Conservation (phyloP, 1,140 invertebrate genomes). For the Rhopalosiphum padi region DNA sequence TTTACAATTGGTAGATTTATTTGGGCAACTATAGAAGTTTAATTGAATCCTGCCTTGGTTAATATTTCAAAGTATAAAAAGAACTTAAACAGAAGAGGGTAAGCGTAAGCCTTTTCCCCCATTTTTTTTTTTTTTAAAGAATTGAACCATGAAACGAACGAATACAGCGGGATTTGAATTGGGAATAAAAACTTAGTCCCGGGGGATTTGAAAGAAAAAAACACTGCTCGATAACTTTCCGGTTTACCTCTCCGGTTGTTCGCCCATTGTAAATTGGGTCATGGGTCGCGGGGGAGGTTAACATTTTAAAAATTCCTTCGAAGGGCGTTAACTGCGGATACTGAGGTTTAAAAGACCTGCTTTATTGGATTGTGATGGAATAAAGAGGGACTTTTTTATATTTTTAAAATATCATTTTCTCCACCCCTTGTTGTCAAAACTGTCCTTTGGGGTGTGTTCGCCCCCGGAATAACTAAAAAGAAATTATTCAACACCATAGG, state of each 20-base stretch:
- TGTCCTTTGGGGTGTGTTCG: conserved; percentile 53
- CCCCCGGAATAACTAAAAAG: conserved; percentile 32
- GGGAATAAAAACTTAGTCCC: conserved; percentile 53
- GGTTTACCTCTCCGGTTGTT: conserved; percentile 56
- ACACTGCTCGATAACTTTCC: conserved; percentile 52
- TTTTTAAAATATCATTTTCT: conserved; percentile 58
- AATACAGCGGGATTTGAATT: conserved; percentile 52
- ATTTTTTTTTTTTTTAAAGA: conserved; percentile 40
- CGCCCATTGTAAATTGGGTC: conserved; percentile 55
- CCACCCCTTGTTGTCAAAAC: conserved; percentile 50
- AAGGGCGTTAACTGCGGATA: conserved; percentile 45
- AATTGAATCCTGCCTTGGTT: conserved; percentile 48
- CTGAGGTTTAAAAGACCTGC: conserved; percentile 52
- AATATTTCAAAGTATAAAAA: conserved; percentile 56
- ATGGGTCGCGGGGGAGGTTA: conserved; percentile 56
- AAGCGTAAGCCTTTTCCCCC: conserved; percentile 36
- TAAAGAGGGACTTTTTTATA: conserved; percentile 50
- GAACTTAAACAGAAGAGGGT: conserved; percentile 49
- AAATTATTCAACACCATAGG: conserved; percentile 51
- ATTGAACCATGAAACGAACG: conserved; percentile 56
- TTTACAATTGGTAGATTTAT: conserved; percentile 55
- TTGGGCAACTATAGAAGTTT: conserved; percentile 48
- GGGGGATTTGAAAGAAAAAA: conserved; percentile 42
- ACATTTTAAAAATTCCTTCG: conserved; percentile 55
- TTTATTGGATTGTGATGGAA: conserved; percentile 55